A percentile compares a stretch with the other conserved stretches of the same genome.
phyloP scores from a whole-genome alignment of 2,888 invertebrate species.

The Ernsta delagoae region DNA sequence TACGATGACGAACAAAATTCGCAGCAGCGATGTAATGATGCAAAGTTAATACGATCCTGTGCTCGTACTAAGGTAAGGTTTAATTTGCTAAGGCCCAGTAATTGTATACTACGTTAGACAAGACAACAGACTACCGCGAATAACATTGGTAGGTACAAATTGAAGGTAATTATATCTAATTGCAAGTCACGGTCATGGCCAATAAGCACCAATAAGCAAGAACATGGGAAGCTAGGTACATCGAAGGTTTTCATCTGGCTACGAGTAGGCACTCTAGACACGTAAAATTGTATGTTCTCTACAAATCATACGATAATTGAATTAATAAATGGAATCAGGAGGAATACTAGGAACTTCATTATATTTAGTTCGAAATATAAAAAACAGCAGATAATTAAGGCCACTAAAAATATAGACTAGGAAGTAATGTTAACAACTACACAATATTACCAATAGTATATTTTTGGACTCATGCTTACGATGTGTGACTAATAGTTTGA shows the following conservation, averaged over 20 bases:
- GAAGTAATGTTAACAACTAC: slow-evolving; percentile 1
- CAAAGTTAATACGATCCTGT: slow-evolving; percentile 49
- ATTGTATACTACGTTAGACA: slow-evolving; percentile 67
- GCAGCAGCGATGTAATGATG: slow-evolving; percentile 19
- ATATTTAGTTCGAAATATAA: not conserved
- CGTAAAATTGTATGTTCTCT: slow-evolving; percentile 26
- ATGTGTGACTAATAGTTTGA: no score
- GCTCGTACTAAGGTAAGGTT: slow-evolving; percentile 54
- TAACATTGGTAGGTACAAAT: slow-evolving; percentile 78
- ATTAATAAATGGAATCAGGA: slow-evolving; percentile 22
- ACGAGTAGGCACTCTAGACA: not conserved
- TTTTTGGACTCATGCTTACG: no score
- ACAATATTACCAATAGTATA: not conserved
- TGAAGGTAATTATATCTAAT: slow-evolving; percentile 83
- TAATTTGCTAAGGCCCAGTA: slow-evolving; percentile 71
- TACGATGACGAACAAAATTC: slow-evolving; percentile 17
- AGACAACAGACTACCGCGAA: slow-evolving; percentile 65
- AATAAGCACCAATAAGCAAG: slow-evolving; percentile 83
- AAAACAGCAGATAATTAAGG: slow-evolving; percentile 20
- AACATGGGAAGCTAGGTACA: slow-evolving; percentile 67
- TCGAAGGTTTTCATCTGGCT: slow-evolving; percentile 55
- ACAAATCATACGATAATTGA: slow-evolving; percentile 29
- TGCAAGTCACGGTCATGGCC: slow-evolving; percentile 82
- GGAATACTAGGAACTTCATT: not conserved
- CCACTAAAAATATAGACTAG: not conserved